Conservation (phyloP, 2,888 invertebrate genomes). For the Dryococelus australis region DNA sequence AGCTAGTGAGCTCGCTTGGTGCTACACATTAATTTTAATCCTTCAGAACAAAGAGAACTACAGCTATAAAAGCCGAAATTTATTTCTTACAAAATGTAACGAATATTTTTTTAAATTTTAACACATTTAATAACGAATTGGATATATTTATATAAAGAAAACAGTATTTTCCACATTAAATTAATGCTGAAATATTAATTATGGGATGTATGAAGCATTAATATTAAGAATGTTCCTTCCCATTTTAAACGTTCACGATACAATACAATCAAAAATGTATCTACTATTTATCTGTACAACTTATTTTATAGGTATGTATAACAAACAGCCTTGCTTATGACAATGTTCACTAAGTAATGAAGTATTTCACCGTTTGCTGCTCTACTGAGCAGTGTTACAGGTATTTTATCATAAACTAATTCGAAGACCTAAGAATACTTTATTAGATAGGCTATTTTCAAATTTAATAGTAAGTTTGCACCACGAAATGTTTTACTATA, state of each 20-base stretch:
- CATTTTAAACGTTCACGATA: not conserved
- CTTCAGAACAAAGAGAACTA: not conserved
- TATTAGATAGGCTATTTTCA: not conserved
- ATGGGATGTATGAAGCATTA: too few relatives aligned
- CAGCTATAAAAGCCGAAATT: not conserved
- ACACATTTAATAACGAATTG: not conserved
- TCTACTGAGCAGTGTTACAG: not conserved
- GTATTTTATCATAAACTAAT: not conserved
- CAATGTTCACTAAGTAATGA: not conserved
- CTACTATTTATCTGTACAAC: not conserved
- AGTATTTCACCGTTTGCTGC: not conserved
- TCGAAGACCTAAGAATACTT: too few relatives aligned
- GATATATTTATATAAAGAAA: not conserved
- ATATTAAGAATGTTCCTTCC: not conserved
- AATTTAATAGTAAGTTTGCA: not conserved
- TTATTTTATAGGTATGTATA: not conserved
- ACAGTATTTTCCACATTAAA: not conserved
- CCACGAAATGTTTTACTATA: too few relatives aligned
- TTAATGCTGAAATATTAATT: not conserved
- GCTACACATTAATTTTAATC: not conserved
- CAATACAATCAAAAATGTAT: not conserved
- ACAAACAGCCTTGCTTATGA: not conserved
- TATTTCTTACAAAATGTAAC: not conserved
- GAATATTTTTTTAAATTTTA: slow-evolving; percentile 1
- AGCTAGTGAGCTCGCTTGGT: not conserved